Conservation (phyloP, 1,140 invertebrate genomes). For the Anastrepha obliqua region DNA sequence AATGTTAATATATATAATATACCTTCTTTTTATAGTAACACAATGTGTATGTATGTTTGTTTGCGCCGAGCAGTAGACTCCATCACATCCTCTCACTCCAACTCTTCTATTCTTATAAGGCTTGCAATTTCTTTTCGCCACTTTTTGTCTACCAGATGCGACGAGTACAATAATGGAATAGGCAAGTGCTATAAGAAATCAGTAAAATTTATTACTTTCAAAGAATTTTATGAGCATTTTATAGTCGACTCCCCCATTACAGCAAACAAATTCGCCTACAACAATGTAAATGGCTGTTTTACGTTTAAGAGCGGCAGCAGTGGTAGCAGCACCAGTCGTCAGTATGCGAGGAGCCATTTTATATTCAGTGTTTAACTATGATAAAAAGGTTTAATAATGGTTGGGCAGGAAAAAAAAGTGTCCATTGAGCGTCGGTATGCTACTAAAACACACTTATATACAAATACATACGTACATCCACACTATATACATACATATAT, state of each 20-base stretch:
- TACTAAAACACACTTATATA: neutral
- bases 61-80: too few relatives aligned
- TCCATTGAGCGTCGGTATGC: slow-evolving; percentile 36
- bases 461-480: neutral
- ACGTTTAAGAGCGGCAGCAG: neutral
- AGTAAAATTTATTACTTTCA: slow-evolving; percentile 51
- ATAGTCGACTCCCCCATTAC: slow-evolving; percentile 38
- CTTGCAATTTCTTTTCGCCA: neutral
- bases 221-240: slow-evolving; percentile 51
- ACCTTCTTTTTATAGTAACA: too few relatives aligned
- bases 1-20: neutral
- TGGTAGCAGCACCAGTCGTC: neutral
- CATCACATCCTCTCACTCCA: too few relatives aligned
- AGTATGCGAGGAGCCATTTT: slow-evolving; percentile 4
- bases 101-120: too few relatives aligned
- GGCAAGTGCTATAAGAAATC: slow-evolving; percentile 46
- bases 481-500: neutral
- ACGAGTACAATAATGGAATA: neutral
- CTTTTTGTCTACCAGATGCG: neutral
- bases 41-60: too few relatives aligned
- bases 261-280: slow-evolving; percentile 51
- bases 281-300: slow-evolving; percentile 43
- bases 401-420: neutral
- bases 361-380: slow-evolving; percentile 51
- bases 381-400: slow-evolving; percentile 24